Evolutionary conservation across 2,888 invertebrate species (phyloP).

Genomic region (Eremobia ochroleuca): DNA sequence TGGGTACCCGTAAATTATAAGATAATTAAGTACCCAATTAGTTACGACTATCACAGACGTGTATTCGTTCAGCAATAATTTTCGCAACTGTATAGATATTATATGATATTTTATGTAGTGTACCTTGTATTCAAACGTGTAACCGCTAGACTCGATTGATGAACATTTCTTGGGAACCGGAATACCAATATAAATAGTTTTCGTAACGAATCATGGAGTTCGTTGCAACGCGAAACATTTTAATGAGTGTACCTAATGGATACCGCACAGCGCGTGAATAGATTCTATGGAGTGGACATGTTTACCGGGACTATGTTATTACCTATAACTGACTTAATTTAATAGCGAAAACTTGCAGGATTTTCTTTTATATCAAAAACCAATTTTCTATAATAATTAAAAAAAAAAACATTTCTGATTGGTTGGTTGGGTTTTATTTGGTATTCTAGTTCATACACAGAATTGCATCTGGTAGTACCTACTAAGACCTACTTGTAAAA

Average conservation of each 20-base stretch:
- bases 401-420: not conserved
- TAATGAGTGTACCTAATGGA: constrained; percentile 45
- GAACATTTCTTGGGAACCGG: constrained; percentile 10
- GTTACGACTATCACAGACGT: constrained; percentile 44
- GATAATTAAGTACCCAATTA: constrained; percentile 30
- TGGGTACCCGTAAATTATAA: constrained; percentile 33
- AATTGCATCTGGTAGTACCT: not conserved
- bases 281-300: not conserved
- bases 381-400: not conserved
- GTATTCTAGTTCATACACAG: not conserved
- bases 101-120: constrained; percentile 21
- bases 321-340: not conserved
- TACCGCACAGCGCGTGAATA: not conserved
- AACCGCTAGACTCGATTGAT: constrained; percentile 34
- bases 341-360: not conserved
- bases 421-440: not conserved
- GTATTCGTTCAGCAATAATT: constrained; percentile 71
- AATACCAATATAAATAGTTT: constrained; percentile 14
- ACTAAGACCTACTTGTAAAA: too few species aligned
- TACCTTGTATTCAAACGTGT: constrained; percentile 24
- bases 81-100: constrained; percentile 11
- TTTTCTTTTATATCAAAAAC: not conserved
- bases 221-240: constrained; percentile 25
- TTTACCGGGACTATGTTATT: not conserved
- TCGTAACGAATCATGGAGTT: constrained; percentile 4